Evolutionary conservation across 2,113 vertebrate genomes (phyloP).

Genomic region (Podarcis cretensis): DNA sequence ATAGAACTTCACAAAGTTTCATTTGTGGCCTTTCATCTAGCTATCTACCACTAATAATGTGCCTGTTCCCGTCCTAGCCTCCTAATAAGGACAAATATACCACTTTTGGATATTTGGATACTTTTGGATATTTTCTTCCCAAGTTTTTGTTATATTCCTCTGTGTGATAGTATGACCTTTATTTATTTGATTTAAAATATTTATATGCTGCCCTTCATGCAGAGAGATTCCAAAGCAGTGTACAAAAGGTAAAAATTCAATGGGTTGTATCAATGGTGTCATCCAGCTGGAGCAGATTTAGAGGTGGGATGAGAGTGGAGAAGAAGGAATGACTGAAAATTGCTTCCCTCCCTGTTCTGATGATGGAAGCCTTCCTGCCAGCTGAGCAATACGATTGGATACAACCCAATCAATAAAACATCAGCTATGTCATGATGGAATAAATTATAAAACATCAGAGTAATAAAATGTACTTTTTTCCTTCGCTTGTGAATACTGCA

Average conservation of each 20-base stretch:
- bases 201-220: background rate
- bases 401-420: too few species aligned
- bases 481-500: background rate
- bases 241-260: background rate
- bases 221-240: background rate
- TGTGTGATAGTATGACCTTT: background rate
- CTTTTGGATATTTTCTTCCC: background rate
- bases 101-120: background rate
- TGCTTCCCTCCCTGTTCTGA: too few species aligned
- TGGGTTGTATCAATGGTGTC: too few species aligned
- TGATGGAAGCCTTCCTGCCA: too few species aligned
- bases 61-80: background rate
- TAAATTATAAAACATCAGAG: background rate
- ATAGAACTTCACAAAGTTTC: background rate
- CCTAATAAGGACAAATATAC: background rate
- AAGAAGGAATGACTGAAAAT: too few species aligned
- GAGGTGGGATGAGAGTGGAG: too few species aligned
- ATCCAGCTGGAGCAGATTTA: too few species aligned
- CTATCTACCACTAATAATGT: background rate
- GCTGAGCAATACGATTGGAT: too few species aligned
- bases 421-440: too few species aligned
- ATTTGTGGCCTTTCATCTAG: background rate
- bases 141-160: background rate
- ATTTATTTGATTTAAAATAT: background rate
- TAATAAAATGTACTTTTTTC: background rate